phyloP scores from a whole-genome alignment of 2,113 vertebrate species.

The Theristicus caerulescens region DNA sequence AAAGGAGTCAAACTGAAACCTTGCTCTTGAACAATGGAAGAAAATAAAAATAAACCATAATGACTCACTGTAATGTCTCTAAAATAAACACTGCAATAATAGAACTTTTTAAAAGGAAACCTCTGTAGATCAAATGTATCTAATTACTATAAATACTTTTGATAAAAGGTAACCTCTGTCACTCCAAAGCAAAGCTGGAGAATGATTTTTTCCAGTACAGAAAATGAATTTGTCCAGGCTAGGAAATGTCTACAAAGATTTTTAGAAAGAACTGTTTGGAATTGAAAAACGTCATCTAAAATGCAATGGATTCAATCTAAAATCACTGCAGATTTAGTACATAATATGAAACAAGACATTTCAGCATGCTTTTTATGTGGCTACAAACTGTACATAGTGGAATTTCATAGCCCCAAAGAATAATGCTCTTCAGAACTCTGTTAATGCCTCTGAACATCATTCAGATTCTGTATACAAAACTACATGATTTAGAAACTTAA shows the following conservation, averaged over 20 bases:
- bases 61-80: not conserved
- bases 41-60: not conserved
- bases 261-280: constrained; percentile 47
- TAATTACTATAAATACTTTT: not conserved
- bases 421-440: constrained; percentile 66
- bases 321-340: constrained; percentile 16
- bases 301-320: constrained; percentile 33
- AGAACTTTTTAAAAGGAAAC: not conserved
- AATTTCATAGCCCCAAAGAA: constrained; percentile 58
- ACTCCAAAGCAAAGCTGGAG: constrained; percentile 16
- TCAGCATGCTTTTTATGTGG: constrained; percentile 43
- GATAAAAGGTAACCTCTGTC: not conserved
- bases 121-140: not conserved
- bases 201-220: constrained; percentile 4
- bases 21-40: not conserved
- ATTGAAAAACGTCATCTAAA: constrained; percentile 51
- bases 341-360: constrained; percentile 21
- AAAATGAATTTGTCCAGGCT: constrained; percentile 33
- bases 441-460: constrained; percentile 68
- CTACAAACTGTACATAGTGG: constrained; percentile 47
- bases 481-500: constrained; percentile 74
- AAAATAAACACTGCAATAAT: not conserved
- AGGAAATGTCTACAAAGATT: constrained; percentile 59
- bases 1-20: not conserved
- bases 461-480: constrained; percentile 73